Base-by-base conservation (phyloP, 1,140 invertebrate species). In the Drosophila simulans region DNA sequence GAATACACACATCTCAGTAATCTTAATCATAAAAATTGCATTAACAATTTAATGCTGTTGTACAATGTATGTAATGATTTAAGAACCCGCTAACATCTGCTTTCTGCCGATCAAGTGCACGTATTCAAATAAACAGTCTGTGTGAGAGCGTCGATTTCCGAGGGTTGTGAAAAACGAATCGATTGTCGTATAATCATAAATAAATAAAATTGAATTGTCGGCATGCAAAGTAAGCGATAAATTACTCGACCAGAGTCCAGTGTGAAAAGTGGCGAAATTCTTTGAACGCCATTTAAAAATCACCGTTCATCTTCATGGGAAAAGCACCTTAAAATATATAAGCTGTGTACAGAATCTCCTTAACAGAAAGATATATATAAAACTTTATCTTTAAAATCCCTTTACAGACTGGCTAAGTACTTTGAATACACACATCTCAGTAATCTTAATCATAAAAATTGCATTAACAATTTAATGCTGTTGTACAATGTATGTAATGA, bases 141-240 rank as follows among this genome's bases (percentile, higher is more conserved):
- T 11, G 37, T 35, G 35, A 51, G 2, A 20, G n/a, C 20, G 48
- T 10, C 12, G 35, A 20, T 46, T 45, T 39, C 45, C 42, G n/a
- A 46, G 34, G 35, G 51, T 37, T 31, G 54, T 42, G 39, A 34
- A 69, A 69, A 76, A 76, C 55, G 56, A 63, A 83, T 89, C 71
- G 65, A 72, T 77, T 89, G 84, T 86, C 84, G 84, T 80, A 88
- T 88, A 80, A 86, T 89, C 79, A 89, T 89, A 86, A 86, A 86
- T 86, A 86, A 86, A 86, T 79, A 83, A 86, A 86, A 89, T 86
- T 80, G 79, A 89, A 83, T 86, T 83, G n/a, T n/a, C n/a, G n/a
- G n/a, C n/a, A n/a, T n/a, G n/a, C n/a, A n/a, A n/a, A n/a, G n/a
- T n/a, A 88, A 72, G 76, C 76, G 68, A 88, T 89, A 80, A 83